phyloP scores from a whole-genome alignment of 2,888 invertebrate species.

The Eupithecia subumbrata region DNA sequence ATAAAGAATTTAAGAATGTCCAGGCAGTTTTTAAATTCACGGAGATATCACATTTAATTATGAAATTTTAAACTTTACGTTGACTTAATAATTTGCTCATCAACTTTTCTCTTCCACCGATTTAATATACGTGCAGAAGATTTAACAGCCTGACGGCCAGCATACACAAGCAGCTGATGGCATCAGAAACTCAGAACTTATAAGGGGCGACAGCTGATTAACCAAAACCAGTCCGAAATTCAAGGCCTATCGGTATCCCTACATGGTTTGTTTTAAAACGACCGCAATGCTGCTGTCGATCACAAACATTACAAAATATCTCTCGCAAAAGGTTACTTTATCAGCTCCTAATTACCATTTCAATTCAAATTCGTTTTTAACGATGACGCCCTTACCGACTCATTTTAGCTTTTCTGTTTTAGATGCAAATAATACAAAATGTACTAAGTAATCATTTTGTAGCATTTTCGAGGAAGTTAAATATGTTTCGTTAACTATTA shows the following conservation, averaged over 20 bases:
- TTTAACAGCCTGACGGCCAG: not conserved
- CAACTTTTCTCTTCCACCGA: not conserved
- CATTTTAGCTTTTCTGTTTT: not conserved
- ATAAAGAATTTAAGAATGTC: no score
- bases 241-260: slow-evolving; percentile 34
- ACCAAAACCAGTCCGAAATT: slow-evolving; percentile 41
- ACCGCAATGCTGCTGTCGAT: slow-evolving; percentile 16
- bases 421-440: not conserved
- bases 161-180: not conserved
- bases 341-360: not conserved
- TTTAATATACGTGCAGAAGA: not conserved
- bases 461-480: not conserved
- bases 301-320: not conserved
- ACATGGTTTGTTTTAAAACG: slow-evolving; percentile 30
- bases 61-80: not conserved
- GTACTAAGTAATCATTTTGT: not conserved
- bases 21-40: not conserved
- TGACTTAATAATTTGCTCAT: not conserved
- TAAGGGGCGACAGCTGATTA: slow-evolving; percentile 28
- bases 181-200: not conserved
- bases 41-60: not conserved
- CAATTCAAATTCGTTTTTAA: not conserved
- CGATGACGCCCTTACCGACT: not conserved
- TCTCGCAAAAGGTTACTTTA: slow-evolving; percentile 3
- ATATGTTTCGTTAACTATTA: not conserved